Evolutionary conservation across 1,140 invertebrate species (phyloP).

Genomic region (Drosophila pallidifrons): DNA sequence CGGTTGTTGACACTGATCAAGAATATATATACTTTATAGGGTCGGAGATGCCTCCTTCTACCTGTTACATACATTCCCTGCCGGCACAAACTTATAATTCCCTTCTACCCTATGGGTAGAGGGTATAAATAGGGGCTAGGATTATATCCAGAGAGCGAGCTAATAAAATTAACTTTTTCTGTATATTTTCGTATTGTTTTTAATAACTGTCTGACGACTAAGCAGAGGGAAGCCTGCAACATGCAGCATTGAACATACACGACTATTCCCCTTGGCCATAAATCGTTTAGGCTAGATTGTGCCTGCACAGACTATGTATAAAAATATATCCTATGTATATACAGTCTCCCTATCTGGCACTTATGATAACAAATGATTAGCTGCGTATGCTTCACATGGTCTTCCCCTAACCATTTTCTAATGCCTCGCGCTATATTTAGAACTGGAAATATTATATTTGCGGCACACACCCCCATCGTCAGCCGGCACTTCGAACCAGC

Average conservation of each 20-base stretch:
- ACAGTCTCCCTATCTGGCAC: constrained; percentile 22
- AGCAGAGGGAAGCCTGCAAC: not conserved
- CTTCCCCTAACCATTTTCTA: constrained; percentile 5
- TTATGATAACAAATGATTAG: constrained; percentile 60
- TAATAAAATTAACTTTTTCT: constrained; percentile 65
- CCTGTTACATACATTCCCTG: too few relatives aligned
- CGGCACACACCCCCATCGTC: constrained; percentile 56
- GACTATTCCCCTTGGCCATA: constrained; percentile 45
- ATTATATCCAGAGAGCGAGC: constrained; percentile 38
- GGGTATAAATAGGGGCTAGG: constrained; percentile 16
- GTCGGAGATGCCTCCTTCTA: too few relatives aligned
- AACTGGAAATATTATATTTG: constrained; percentile 61
- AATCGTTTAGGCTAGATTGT: constrained; percentile 70
- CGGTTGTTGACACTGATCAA: too few relatives aligned
- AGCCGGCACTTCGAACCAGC: constrained; percentile 27
- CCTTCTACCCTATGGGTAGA: too few relatives aligned
- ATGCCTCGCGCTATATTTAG: constrained; percentile 52
- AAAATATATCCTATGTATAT: constrained; percentile 38
- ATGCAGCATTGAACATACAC: not conserved
- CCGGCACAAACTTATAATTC: too few relatives aligned
- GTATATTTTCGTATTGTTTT: constrained; percentile 69
- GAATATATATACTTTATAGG: too few relatives aligned
- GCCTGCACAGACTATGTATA: not conserved
- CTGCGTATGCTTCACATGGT: constrained; percentile 11
- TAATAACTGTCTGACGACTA: constrained; percentile 53